A percentile compares a stretch with the other conserved stretches of the same genome.
phyloP scores from a whole-genome alignment of 2,888 invertebrate genomes.

The Polydrusus tereticollis region DNA sequence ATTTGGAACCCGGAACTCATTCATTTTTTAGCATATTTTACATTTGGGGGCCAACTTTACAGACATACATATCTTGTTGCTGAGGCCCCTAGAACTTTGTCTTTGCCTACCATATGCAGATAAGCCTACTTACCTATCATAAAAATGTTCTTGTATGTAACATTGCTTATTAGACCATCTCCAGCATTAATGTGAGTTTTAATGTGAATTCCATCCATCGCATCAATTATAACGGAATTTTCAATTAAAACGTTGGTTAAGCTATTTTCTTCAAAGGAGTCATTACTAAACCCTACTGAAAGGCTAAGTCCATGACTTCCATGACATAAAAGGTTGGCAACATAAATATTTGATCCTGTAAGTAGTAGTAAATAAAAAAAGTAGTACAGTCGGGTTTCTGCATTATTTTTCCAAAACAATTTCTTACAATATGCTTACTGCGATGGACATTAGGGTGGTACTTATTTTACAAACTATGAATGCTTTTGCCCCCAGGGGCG shows the following conservation, averaged over 20 bases:
- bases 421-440: not conserved
- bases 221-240: slow-evolving; percentile 35
- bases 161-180: slow-evolving; percentile 33
- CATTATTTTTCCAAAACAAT: not conserved
- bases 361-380: no score
- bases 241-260: slow-evolving; percentile 34
- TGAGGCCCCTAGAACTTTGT: no score
- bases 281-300: slow-evolving; percentile 42
- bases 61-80: no score
- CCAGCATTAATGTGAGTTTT: slow-evolving; percentile 43
- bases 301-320: slow-evolving; percentile 45
- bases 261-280: slow-evolving; percentile 28
- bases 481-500: no score
- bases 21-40: no score
- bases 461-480: no score
- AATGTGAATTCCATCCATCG: slow-evolving; percentile 43
- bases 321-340: slow-evolving; percentile 33
- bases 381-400: not conserved
- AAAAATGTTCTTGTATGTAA: slow-evolving; percentile 43
- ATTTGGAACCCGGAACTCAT: no score
- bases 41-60: no score
- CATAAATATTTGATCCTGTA: slow-evolving; percentile 39
- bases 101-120: not conserved
- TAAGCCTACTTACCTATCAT: slow-evolving; percentile 29
- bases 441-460: no score